Base-by-base conservation (phyloP, 2,797 vertebrate species). In the Anomalospiza imberbis region DNA sequence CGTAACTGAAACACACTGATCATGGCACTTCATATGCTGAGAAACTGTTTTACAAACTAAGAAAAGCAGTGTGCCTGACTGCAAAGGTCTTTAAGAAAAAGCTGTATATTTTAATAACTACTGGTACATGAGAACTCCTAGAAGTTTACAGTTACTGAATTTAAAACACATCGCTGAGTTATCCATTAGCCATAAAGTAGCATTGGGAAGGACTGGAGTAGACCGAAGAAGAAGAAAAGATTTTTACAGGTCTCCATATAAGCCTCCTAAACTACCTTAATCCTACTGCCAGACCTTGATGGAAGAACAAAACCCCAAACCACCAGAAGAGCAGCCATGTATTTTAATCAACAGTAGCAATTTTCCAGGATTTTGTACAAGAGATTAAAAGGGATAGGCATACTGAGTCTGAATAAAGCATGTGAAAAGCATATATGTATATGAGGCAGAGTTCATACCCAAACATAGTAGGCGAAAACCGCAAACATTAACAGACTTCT, bases 91-190 rank as follows among this genome's bases (percentile, higher is more conserved):
- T 76, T 19, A 53, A 75, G 28, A 45, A 76, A 70, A 80, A 58
- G 9, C 6, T 9, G 5, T 2, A 0, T 29, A 47, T 77, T 84
- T 67, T 25, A 81, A 0, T 47, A 31, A 40, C 24, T 40, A n/a
- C 0, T 54, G 29, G 21, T 21, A 82, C 16, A 38, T 3, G 3
- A 17, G 12, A 92, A 66, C 17, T 40, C 36, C n/a, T 26, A 25
- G 6, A 68, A 50, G 25, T 58, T 48, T 21, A 70, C 11, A 73
- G 18, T 17, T 40, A 53, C 26, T 32, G 51, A 45, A 85, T 77
- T 80, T 51, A 66, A 55, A 88, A 62, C 3, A 16, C 42, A 42
- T 12, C 0, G 4, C 12, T 34, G 57, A 55, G 26, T 62, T 66
- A 85, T 7, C 10, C 40, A 28, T 7, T 12, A 74, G 36, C n/a